Evolutionary conservation across 2,797 vertebrate species (phyloP), one percentile per base, ranked within the genome.

Genomic region (Eremophila alpestris): DNA sequence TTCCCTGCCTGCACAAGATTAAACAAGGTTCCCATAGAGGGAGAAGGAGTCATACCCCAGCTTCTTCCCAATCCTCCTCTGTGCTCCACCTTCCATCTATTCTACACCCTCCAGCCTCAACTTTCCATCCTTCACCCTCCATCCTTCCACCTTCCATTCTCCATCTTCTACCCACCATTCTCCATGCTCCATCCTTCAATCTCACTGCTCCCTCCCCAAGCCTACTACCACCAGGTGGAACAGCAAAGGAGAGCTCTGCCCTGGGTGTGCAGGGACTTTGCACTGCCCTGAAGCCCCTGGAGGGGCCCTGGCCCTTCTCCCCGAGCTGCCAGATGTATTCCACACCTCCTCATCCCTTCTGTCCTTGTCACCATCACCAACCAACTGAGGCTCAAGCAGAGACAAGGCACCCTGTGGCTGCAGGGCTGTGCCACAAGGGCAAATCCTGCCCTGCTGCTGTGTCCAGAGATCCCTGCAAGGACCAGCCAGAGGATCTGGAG

Each of bases 21-120:
- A 83, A 85, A 49, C 21, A 34, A 65, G 7, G 40, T 3, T 83
- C 15, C 32, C 23, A 7, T 0, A 0, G 10, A 5, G 13, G 5
- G 1, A 73, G 29, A 36, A 80, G 45, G 27, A 69, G 13, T 20
- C 38, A 34, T 4, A 36, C 1, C 7, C 10, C 70, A 74, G 20
- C 30, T 58, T 77, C 60, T 24, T 38, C 34, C 51, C 40, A 85
- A 29, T 36, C 20, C 41, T 46, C 13, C 32, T 75, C 24, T 32
- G 2, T 64, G 30, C 16, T 88, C 11, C 26, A 59, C 22, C 30
- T 46, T 74, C 19, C 41, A 64, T 6, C 29, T 14, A 16, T 32
- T 68, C 23, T 59, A 14, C 11, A 51, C 3, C 6, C 6, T 65
- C 13, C 34, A 46, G 1, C 11, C 20, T 43, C 16, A 30, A 23